phyloP scores from a whole-genome alignment of 2,797 vertebrate species.

The Scolopax bukidnonensis region DNA sequence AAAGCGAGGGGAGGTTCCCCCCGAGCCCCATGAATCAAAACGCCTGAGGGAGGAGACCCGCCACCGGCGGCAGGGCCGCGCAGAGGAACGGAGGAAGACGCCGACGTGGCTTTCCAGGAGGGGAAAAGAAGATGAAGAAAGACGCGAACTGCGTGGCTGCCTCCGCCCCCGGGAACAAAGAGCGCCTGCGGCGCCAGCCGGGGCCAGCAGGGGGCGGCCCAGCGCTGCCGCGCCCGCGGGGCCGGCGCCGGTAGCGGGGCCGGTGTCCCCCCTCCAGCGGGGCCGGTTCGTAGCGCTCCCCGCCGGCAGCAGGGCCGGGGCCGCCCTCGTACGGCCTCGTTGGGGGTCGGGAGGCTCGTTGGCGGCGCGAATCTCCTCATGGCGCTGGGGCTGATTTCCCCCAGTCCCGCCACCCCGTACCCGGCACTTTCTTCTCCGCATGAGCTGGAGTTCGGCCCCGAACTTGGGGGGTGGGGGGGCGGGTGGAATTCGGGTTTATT shows the following conservation, averaged over 20 bases:
- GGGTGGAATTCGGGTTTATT: too few species aligned
- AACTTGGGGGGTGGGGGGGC: too few species aligned
- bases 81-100: background rate
- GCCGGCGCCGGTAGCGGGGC: background rate
- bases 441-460: too few species aligned
- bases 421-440: too few species aligned
- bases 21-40: background rate
- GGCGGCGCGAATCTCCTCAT: background rate
- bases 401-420: too few species aligned
- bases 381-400: too few species aligned
- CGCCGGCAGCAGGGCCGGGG: background rate
- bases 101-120: background rate
- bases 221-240: background rate
- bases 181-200: constrained; percentile 4
- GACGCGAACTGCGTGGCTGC: accelerated
- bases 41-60: background rate
- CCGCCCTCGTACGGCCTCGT: background rate
- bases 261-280: background rate
- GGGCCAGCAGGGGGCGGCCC: constrained; percentile 50
- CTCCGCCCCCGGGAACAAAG: constrained; percentile 19
- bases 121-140: background rate
- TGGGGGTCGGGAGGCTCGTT: too few species aligned
- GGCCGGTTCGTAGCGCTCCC: background rate
- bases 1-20: background rate
- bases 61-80: background rate